Conservation (phyloP, 2,113 vertebrate genomes). For the Nyctibius bracteatus region DNA sequence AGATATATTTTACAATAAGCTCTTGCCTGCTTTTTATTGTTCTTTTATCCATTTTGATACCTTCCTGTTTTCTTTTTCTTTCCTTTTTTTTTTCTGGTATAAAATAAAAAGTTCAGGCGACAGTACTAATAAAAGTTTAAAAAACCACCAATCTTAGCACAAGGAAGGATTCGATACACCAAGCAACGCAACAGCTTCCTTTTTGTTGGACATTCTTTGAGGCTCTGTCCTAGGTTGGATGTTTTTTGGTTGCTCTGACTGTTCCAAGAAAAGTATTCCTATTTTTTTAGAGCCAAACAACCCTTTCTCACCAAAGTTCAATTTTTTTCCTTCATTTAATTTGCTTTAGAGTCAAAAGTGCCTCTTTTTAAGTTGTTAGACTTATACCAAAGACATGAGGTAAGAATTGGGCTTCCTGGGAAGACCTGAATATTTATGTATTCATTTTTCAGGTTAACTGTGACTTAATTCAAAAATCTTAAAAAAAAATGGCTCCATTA, state of each 20-base stretch:
- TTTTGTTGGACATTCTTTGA: not conserved
- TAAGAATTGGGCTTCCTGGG: not conserved
- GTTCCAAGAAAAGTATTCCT: not conserved
- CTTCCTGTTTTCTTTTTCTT: not conserved
- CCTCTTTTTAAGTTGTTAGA: not conserved
- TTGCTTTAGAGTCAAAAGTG: not conserved
- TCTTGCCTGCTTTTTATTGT: constrained; percentile 22
- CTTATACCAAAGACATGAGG: not conserved
- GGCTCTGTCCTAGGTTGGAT: not conserved
- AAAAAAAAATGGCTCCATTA: no score
- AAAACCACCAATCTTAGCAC: not conserved
- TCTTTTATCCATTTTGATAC: not conserved
- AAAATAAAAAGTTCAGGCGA: not conserved
- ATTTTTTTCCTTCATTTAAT: not conserved
- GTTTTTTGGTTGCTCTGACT: not conserved
- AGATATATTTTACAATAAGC: constrained; percentile 31
- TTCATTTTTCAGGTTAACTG: not conserved
- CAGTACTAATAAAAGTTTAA: not conserved
- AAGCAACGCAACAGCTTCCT: not conserved
- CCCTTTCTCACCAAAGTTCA: not conserved
- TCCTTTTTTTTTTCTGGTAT: not conserved
- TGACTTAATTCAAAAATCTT: not conserved
- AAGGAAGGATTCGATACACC: not conserved
- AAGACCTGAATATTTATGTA: not conserved
- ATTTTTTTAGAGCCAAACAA: not conserved